Evolutionary conservation across 1,140 invertebrate genomes (phyloP), one percentile per base, ranked within the genome.

Genomic region (Bathynomus jamesi): DNA sequence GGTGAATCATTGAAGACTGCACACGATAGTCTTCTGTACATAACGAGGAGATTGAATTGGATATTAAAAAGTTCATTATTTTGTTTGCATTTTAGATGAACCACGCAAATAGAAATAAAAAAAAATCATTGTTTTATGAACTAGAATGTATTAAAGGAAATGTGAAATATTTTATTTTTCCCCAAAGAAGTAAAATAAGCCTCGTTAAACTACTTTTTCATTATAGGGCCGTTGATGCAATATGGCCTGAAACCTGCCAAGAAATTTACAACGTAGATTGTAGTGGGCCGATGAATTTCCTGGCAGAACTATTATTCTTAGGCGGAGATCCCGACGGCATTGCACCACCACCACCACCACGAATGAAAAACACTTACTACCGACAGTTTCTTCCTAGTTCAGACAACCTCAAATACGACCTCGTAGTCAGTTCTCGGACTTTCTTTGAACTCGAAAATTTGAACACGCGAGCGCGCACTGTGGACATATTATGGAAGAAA

Each of bases 181-280:
- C n/a, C n/a, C n/a, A n/a, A n/a, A n/a, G n/a, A n/a, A n/a, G n/a
- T n/a, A n/a, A n/a, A n/a, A n/a, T n/a, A n/a, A n/a, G n/a, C n/a
- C n/a, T n/a, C n/a, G n/a, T n/a, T n/a, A n/a, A n/a, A n/a, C n/a
- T n/a, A n/a, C n/a, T n/a, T n/a, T n/a, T n/a, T n/a, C n/a, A n/a
- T 40, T 81, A 73, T 76, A 89, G 89, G 92, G 92, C 90, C 27
- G 87, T 89, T 4, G 87, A 88, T 74, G 80, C 83, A 10, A 83
- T 86, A 27, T 96, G 93, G 92, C 80, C 83, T 5, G 82, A 87
- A 17, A 82, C 86, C 46, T 84, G 95, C 17, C 87, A 86, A 78
- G 93, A 96, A 84, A 90, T 91, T 80, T 89, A 90, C 73, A 90
- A 89, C 80, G 88, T 96, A 0, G 94, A 97, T 80, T 81, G 85